Base-by-base conservation (phyloP, 2,888 invertebrate genomes). In the Callimorpha dominula region DNA sequence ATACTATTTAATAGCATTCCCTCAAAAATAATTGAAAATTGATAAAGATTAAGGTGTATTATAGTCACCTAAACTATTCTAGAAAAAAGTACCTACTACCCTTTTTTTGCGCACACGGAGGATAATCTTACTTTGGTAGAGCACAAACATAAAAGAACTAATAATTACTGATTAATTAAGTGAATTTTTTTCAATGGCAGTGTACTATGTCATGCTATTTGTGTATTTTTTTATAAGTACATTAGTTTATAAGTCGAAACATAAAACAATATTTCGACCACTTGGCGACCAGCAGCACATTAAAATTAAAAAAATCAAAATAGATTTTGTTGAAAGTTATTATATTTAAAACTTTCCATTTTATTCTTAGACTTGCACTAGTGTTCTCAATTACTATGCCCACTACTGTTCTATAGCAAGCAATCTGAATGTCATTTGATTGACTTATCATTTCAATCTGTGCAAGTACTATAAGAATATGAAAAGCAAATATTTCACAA, bases 361-460 rank as follows among this genome's bases (percentile, higher is more conserved):
- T 42, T 49, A 31, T 60, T 69, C 43, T 52, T 54, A 49, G 17
- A 68, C 50, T 15, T 69, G 63, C 20, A 73, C 43, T 49, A 73
- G 60, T 75, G 65, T 74, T 65, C 64, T 68, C 75, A 77, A 85
- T 83, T 79, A 78, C 46, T 74, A 76, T 72, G 64, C 75, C 80
- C 68, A 81, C 78, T 80, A 69, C 77, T 74, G 83, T 84, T 80
- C 82, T 78, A 84, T 82, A 85, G 85, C 85, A 83, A 85, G 86
- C 84, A 85, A 78, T 82, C 81, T 80, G 81, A 78, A 81, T 83
- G 83, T 63, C 78, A 78, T 77, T 85, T 90, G 91, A 91, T 91
- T 93, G 93, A 93, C 91, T 92, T 93, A 94, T 93, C 93, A 81
- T 80, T 80, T 63, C 76, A 87, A 93, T 93, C 91, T 84, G 65